Conservation (phyloP, 2,888 invertebrate genomes). For the Athalia cordata region DNA sequence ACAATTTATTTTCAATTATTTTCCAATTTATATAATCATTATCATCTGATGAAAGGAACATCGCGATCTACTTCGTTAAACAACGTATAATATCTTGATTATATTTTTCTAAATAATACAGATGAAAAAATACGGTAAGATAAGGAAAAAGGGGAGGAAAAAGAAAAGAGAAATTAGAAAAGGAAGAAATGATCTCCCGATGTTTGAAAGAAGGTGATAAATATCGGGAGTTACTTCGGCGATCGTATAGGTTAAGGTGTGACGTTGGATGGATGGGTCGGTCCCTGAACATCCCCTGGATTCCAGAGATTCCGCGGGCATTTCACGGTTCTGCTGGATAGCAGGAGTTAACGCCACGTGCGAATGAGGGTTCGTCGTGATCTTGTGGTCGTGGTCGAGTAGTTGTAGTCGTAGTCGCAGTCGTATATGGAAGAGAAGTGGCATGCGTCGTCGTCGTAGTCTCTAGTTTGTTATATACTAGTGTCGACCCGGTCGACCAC, state of each 20-base stretch:
- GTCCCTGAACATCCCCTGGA: constrained; percentile 1
- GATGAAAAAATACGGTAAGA: too few relatives aligned
- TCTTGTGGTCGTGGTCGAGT: too few relatives aligned
- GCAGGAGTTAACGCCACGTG: constrained; percentile 26
- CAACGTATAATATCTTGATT: too few relatives aligned
- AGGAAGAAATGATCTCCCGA: neutral
- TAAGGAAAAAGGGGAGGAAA: neutral
- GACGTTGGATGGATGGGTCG: neutral
- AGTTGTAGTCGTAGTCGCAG: too few relatives aligned
- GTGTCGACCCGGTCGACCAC: neutral
- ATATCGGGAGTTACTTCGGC: neutral
- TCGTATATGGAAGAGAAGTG: neutral
- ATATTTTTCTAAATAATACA: too few relatives aligned
- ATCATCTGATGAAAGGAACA: too few relatives aligned
- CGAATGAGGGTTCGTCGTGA: constrained; percentile 18
- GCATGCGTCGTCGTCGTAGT: constrained; percentile 16
- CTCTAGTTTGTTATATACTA: neutral
- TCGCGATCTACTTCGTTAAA: too few relatives aligned
- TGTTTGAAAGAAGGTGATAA: neutral
- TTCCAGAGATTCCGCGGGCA: neutral
- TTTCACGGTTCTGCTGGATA: neutral
- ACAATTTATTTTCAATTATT: too few relatives aligned
- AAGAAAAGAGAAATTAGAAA: neutral
- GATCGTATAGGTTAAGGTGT: too few relatives aligned
- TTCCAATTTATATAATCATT: too few relatives aligned